Conservation (phyloP, 2,888 invertebrate genomes). For the Leucophenga montana region DNA sequence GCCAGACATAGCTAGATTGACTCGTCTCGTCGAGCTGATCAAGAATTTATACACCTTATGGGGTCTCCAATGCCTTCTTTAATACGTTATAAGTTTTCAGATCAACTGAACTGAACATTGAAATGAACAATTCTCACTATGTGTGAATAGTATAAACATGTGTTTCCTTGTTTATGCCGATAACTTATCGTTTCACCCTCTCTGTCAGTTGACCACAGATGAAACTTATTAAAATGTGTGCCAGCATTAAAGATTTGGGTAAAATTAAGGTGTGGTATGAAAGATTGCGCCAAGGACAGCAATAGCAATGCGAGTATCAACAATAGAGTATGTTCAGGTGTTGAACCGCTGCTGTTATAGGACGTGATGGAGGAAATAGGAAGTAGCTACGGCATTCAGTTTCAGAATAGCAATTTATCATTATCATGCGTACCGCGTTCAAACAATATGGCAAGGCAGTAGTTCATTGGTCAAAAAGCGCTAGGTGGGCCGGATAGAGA, state of each 20-base stretch:
- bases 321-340: background rate
- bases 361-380: background rate
- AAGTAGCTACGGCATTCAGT: background rate
- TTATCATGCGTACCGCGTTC: slow-evolving; percentile 1
- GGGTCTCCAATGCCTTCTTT: too few species aligned
- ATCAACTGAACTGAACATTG: too few species aligned
- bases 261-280: background rate
- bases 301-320: too few species aligned
- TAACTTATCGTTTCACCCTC: background rate
- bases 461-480: slow-evolving; percentile 1
- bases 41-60: too few species aligned
- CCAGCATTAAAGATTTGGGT: background rate
- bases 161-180: background rate
- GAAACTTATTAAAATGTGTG: slow-evolving; percentile 12
- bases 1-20: too few species aligned
- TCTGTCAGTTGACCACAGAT: slow-evolving; percentile 1
- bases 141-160: too few species aligned
- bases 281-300: background rate
- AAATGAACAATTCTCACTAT: too few species aligned
- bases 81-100: too few species aligned
- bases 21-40: too few species aligned
- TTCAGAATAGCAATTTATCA: background rate
- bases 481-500: background rate
- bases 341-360: background rate
- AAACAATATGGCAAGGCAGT: background rate